Evolutionary conservation across 2,888 invertebrate species (phyloP).

Genomic region (Odontocolon sp.): DNA sequence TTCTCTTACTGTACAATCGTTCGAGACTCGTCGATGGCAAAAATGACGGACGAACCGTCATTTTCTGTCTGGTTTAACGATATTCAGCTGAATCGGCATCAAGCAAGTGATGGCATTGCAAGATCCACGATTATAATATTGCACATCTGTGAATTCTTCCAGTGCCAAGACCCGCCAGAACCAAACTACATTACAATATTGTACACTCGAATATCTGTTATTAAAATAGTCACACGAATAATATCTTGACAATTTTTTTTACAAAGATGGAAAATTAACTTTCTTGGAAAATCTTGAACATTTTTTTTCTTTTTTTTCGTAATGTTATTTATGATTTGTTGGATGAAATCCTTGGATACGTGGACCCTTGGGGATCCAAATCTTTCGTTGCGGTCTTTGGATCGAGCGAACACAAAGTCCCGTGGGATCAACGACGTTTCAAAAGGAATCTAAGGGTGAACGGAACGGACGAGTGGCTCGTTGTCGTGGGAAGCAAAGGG

Average conservation of each 20-base stretch:
- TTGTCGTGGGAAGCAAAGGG: conserved; percentile 53
- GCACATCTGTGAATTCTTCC: conserved; percentile 81
- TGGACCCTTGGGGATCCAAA: too few species aligned
- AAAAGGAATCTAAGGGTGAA: conserved; percentile 11
- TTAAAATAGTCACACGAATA: not conserved
- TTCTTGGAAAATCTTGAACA: too few species aligned
- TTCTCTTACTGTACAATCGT: not conserved
- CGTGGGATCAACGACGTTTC: conserved; percentile 18
- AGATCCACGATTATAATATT: conserved; percentile 81
- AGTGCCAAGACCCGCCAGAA: conserved; percentile 81
- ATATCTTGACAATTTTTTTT: not conserved
- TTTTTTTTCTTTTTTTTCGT: too few species aligned
- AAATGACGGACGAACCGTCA: not conserved
- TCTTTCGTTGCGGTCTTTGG: not conserved
- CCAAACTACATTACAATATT: conserved; percentile 52
- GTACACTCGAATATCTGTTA: not conserved
- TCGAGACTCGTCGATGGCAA: conserved; percentile 5
- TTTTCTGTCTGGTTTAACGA: conserved; percentile 9
- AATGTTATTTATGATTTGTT: not conserved
- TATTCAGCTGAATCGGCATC: conserved; percentile 71
- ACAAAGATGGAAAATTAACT: too few species aligned
- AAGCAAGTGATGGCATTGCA: conserved; percentile 81
- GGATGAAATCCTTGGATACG: not conserved
- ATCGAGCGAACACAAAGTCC: conserved; percentile 6
- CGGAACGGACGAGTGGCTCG: conserved; percentile 1